Percentiles rank a stretch among this genome's conserved stretches.
Evolutionary conservation across 2,797 vertebrate genomes (phyloP).

Genomic region (Enteromius fasciolatus): DNA sequence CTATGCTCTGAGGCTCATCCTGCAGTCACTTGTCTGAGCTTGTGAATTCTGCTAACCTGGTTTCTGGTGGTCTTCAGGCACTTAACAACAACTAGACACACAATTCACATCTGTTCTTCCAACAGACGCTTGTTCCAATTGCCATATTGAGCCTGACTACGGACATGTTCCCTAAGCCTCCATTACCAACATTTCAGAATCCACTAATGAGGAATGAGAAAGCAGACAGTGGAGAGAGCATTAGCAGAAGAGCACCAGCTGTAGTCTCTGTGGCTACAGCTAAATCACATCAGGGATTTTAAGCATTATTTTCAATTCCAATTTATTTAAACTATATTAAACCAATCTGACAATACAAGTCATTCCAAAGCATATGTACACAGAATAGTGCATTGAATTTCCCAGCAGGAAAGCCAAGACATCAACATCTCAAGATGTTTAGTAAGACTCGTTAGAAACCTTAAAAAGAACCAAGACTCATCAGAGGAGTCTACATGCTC

Average conservation of each 20-base stretch:
- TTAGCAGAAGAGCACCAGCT: background rate
- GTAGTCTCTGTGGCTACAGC: conserved; percentile 10
- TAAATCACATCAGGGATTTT: conserved; percentile 19
- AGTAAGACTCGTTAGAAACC: background rate
- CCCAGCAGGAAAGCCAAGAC: background rate
- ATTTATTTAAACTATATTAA: background rate
- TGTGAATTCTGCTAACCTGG: conserved; percentile 21
- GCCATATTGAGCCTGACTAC: conserved; percentile 16
- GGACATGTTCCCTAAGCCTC: conserved; percentile 26
- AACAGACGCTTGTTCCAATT: conserved; percentile 1
- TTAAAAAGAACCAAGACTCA: conserved; percentile 1
- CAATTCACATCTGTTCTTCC: conserved; percentile 46
- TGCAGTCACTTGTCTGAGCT: conserved; percentile 22
- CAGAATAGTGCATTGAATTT: background rate
- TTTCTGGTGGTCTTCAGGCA: conserved; percentile 29
- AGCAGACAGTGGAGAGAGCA: background rate
- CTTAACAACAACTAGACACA: conserved; percentile 29
- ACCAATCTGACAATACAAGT: background rate
- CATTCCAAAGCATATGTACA: background rate
- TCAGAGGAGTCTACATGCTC: background rate
- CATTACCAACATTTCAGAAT: conserved; percentile 29
- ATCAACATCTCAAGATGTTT: background rate
- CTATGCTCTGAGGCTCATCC: conserved; percentile 10
- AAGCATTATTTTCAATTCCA: background rate
- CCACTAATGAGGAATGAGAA: conserved; percentile 33